Base-by-base conservation (phyloP, 1,140 invertebrate species). In the Conus ventricosus region DNA sequence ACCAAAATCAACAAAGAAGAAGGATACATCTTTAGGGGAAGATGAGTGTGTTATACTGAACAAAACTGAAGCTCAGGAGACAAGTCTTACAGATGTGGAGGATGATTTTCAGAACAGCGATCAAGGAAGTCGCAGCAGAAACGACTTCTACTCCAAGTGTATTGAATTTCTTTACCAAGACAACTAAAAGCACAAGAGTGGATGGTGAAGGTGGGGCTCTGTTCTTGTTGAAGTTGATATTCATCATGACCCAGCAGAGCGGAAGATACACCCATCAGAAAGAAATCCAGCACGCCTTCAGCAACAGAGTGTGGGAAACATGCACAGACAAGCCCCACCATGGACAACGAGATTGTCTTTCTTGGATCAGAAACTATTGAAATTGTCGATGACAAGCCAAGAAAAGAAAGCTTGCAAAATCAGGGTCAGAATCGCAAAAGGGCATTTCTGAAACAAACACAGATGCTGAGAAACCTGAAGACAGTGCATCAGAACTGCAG, bases 281-380 rank as follows among this genome's bases (percentile, higher is more conserved):
- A 23, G 10, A 81, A 53, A 2, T 81, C 80, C 39, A 81, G 51
- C 13, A 54, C n/a, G 51, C 20, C 27, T 54, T 23, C 51, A 54
- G 20, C 27, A 20, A 54, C 27, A 23, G 10, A 81, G 54, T 7
- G 11, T 81, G 39, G 51, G 51, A 8, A 39, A 17, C 17, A 10
- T 17, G 5, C 27, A 53, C 54, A 39, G 17, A 17, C 25, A 17
- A 51, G 10, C 23, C 5, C 51, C 17, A 13, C 54, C 4, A 54
- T 10, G 15, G 85, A 57, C 71, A 87, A 54, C 39, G 85, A 87
- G 4, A 87, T 87, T 54, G 71, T 78, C 6, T 55, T 87, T 17
- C 85, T 87, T 20, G 85, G 85, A 25, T 87, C 85, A 78, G 85
- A 87, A 87, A 87, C 85, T 1, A 78, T 87, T 55, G 75, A 75